These are phyloP conservation scores for Salvelinus alpinus DNA, from an alignment of 2,113 vertebrate species.

Conservation along the genomic window DNA sequence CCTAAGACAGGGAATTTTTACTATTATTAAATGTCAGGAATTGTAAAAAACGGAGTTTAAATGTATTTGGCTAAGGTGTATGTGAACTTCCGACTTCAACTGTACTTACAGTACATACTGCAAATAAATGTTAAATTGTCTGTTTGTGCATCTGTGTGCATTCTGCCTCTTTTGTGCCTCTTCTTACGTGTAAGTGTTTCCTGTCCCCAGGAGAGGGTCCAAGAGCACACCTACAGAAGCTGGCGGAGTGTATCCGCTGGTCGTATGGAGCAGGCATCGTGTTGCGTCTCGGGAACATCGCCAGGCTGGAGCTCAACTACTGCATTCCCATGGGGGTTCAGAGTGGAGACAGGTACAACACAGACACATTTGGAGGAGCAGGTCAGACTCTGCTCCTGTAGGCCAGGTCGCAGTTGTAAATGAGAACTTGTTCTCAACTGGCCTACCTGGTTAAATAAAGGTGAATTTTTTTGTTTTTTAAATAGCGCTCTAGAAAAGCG, in stretches of 20 bases:
- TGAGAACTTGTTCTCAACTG: no score
- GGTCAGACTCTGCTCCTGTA: constrained; percentile 20
- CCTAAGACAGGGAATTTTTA: no score
- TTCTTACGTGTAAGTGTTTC: neutral
- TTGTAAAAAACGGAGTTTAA: no score
- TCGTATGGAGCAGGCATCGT: constrained; percentile 90
- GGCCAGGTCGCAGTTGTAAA: no score
- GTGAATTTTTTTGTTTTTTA: no score
- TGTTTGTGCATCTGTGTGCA: neutral
- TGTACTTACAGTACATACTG: neutral
- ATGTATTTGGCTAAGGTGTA: no score
- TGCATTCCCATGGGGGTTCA: constrained; percentile 96
- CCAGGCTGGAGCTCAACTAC: constrained; percentile 95
- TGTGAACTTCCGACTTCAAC: no score
- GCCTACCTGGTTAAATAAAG: no score
- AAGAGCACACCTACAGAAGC: constrained; percentile 83
- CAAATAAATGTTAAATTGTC: neutral
- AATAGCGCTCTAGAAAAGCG: neutral
- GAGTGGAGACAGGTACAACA: constrained; percentile 87
- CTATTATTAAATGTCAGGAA: no score
- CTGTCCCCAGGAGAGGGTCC: constrained; percentile 84
- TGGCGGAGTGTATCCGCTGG: constrained; percentile 93
- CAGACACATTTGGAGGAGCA: constrained; percentile 27
- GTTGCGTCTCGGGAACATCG: constrained; percentile 92
- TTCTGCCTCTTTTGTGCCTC: neutral